A percentile compares a stretch with the other conserved stretches of the same genome.
phyloP scores from a whole-genome alignment of 2,888 invertebrate species.

The Agrochola lychnidis region DNA sequence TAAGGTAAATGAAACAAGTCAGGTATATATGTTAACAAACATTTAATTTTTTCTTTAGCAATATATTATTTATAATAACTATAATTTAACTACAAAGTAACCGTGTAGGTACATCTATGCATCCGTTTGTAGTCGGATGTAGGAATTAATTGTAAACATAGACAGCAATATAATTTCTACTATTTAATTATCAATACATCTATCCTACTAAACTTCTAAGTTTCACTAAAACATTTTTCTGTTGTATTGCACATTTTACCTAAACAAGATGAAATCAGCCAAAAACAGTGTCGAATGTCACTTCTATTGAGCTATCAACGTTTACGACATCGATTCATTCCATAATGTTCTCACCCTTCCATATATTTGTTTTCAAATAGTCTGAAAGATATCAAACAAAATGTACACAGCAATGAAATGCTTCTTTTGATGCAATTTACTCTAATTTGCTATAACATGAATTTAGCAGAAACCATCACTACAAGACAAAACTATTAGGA shows the following conservation, averaged over 20 bases:
- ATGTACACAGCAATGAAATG: conserved; percentile 68
- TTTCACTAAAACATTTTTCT: conserved; percentile 74
- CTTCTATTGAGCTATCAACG: conserved; percentile 21
- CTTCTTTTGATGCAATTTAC: conserved; percentile 66
- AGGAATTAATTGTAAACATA: conserved; percentile 78
- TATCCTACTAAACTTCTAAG: conserved; percentile 80
- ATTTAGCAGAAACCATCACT: conserved; percentile 81
- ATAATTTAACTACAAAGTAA: conserved; percentile 88
- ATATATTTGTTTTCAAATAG: conserved; percentile 30
- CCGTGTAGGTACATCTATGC: conserved; percentile 78
- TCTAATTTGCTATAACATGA: conserved; percentile 77
- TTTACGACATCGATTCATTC: conserved; percentile 20
- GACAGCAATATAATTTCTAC: conserved; percentile 83
- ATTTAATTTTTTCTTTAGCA: conserved; percentile 90
- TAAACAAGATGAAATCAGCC: conserved; percentile 61
- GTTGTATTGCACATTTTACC: conserved; percentile 87
- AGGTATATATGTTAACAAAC: conserved; percentile 87
- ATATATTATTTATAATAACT: conserved; percentile 90
- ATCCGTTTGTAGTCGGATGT: conserved; percentile 73
- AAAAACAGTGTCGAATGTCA: conserved; percentile 39
- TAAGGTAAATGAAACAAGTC: conserved; percentile 60
- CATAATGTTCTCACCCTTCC: conserved; percentile 22
- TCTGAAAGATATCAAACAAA: conserved; percentile 62
- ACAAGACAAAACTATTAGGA: conserved; percentile 88
- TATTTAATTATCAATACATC: conserved; percentile 75